Conservation (phyloP, 2,113 vertebrate genomes). For the Phylloscopus whistleri region DNA sequence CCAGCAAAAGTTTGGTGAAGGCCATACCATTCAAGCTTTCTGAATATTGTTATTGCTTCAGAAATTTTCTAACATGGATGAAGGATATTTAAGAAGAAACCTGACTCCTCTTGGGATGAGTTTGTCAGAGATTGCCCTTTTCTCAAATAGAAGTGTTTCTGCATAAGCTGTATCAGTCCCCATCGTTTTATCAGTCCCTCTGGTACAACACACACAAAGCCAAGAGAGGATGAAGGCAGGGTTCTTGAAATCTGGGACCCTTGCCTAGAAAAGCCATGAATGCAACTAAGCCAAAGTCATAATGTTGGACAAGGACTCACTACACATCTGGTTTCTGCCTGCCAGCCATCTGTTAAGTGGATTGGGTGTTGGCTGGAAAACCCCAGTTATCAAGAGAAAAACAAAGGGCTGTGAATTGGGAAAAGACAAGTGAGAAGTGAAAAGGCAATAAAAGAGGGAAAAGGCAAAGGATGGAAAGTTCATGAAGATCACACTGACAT, state of each 20-base stretch:
- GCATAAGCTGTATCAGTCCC: not conserved
- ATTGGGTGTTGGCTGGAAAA: conserved; percentile 53
- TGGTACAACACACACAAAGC: not conserved
- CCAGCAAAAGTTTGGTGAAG: not conserved
- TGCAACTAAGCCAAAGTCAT: conserved; percentile 13
- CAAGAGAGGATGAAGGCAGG: conserved; percentile 1
- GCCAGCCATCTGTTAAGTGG: conserved; percentile 56
- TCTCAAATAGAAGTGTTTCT: not conserved
- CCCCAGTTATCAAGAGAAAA: conserved; percentile 23
- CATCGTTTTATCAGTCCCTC: not conserved
- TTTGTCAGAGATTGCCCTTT: not conserved
- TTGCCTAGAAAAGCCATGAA: conserved; percentile 44
- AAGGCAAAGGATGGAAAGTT: not conserved
- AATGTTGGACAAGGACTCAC: conserved; percentile 4
- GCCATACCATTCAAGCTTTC: not conserved
- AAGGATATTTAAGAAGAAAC: not conserved
- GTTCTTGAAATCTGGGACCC: conserved; percentile 45
- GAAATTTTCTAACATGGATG: not conserved
- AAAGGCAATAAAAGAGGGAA: not conserved
- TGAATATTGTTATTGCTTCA: not conserved
- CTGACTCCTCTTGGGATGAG: not conserved
- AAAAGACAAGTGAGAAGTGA: not conserved
- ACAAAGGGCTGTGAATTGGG: not conserved
- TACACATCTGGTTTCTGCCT: conserved; percentile 59
- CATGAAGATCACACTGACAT: not conserved